These are phyloP conservation scores for Drosophila fulvimacula DNA, from an alignment of 2,888 invertebrate genomes.

Conservation along the genomic window DNA sequence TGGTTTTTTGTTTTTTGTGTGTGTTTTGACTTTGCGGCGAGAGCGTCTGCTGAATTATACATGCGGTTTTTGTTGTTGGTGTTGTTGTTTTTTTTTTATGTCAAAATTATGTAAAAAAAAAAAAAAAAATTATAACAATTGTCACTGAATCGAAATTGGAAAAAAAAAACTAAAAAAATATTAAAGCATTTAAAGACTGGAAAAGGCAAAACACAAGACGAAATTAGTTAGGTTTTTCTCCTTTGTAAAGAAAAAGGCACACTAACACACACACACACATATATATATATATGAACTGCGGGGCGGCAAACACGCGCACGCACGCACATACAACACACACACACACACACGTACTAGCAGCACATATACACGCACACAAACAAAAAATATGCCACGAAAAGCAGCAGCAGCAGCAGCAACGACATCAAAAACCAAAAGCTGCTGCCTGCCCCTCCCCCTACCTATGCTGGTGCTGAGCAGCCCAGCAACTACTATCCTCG, in stretches of 20 bases:
- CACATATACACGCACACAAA: conserved; percentile 1
- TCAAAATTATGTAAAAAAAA: conserved; percentile 28
- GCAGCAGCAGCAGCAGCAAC: conserved; percentile 42
- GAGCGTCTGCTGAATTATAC: conserved; percentile 18
- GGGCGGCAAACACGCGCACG: conserved; percentile 34
- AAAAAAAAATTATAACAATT: conserved; percentile 1
- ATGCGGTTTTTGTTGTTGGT: conserved; percentile 6
- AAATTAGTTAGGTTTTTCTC: background rate
- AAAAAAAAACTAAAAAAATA: conserved; percentile 11
- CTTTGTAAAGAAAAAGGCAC: conserved; percentile 22
- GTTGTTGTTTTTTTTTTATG: background rate
- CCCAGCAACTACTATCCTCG: conserved; percentile 12
- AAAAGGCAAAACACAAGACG: conserved; percentile 6
- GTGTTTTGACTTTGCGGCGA: conserved; percentile 37
- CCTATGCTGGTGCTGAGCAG: conserved; percentile 25
- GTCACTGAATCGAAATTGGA: conserved; percentile 4
- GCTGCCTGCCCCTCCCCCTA: conserved; percentile 10
- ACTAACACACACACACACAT: conserved; percentile 1
- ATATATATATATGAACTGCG: conserved; percentile 8
- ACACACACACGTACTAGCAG: background rate
- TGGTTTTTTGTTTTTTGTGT: conserved; percentile 7
- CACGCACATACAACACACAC: conserved; percentile 20
- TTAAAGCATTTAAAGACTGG: background rate
- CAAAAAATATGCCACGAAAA: conserved; percentile 72
- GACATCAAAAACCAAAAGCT: conserved; percentile 44